Conservation (phyloP, 2,797 vertebrate species). For the Pipistrellus kuhlii region DNA sequence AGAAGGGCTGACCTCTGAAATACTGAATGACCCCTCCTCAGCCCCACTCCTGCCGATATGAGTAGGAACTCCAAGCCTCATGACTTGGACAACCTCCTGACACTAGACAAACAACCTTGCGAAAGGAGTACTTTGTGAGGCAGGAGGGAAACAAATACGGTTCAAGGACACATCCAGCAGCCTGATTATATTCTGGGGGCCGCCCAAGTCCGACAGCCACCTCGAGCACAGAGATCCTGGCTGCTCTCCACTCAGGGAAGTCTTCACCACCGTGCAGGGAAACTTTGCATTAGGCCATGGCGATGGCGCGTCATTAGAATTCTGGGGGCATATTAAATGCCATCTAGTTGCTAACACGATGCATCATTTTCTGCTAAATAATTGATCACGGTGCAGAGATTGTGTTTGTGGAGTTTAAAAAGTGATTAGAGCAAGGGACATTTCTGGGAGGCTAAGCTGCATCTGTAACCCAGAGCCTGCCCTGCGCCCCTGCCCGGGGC, state of each 20-base stretch:
- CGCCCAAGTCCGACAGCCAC: constrained; percentile 83
- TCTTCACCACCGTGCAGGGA: constrained; percentile 84
- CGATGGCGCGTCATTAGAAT: constrained; percentile 87
- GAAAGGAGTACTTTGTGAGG: constrained; percentile 88
- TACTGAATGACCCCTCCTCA: constrained; percentile 82
- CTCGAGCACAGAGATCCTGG: constrained; percentile 85
- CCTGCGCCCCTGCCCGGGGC: neutral
- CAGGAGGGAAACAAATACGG: constrained; percentile 88
- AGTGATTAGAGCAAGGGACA: constrained; percentile 87
- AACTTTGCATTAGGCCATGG: constrained; percentile 87
- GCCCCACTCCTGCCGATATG: constrained; percentile 84
- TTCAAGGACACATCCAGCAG: constrained; percentile 84
- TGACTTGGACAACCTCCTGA: constrained; percentile 88
- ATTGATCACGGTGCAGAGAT: constrained; percentile 89
- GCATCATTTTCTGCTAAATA: constrained; percentile 91
- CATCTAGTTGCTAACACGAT: constrained; percentile 90
- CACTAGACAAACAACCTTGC: constrained; percentile 88
- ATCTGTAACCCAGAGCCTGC: constrained; percentile 80
- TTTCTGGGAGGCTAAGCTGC: constrained; percentile 84
- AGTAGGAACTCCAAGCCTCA: constrained; percentile 84
- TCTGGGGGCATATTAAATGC: constrained; percentile 88
- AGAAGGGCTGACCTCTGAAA: constrained; percentile 85
- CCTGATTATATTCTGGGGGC: constrained; percentile 86
- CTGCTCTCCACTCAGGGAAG: constrained; percentile 86
- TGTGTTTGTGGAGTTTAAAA: constrained; percentile 91